Evolutionary conservation across 2,113 vertebrate genomes (phyloP).

Genomic region (Dryoscopus gambensis): DNA sequence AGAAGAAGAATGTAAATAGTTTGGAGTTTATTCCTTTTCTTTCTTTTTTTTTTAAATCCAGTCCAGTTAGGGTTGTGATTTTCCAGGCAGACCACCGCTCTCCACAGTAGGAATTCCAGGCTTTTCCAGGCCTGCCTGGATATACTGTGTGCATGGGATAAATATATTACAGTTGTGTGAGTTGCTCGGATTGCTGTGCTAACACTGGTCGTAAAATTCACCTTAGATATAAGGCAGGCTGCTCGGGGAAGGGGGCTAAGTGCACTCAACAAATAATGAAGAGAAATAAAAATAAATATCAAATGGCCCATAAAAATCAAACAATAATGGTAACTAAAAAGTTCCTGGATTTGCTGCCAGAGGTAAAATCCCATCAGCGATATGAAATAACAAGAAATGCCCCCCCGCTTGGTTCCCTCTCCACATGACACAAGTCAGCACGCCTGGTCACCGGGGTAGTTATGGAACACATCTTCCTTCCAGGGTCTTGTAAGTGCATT

Average conservation of each 20-base stretch:
- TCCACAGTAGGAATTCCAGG: constrained; percentile 27
- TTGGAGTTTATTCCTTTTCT: not conserved
- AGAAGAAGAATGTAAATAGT: not conserved
- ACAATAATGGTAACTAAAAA: constrained; percentile 53
- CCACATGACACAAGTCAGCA: constrained; percentile 32
- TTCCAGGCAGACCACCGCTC: not conserved
- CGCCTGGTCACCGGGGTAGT: constrained; percentile 43
- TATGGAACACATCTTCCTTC: constrained; percentile 50
- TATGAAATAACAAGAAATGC: constrained; percentile 10
- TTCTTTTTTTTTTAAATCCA: not conserved
- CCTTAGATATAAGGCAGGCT: constrained; percentile 61
- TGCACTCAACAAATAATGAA: constrained; percentile 60
- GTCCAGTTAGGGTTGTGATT: not conserved
- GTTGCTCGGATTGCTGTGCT: constrained; percentile 7
- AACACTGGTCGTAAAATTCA: constrained; percentile 48
- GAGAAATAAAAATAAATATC: constrained; percentile 60
- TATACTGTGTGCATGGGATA: not conserved
- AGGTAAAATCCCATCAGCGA: constrained; percentile 47
- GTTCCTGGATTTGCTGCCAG: constrained; percentile 50
- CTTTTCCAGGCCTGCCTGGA: not conserved
- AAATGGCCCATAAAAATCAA: constrained; percentile 66
- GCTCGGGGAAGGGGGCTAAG: constrained; percentile 54
- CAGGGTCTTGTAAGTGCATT: constrained; percentile 33
- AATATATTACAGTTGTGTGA: constrained; percentile 5
- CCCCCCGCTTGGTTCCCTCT: not conserved